phyloP scores from a whole-genome alignment of 2,797 vertebrate genomes.

The Mus spretus region DNA sequence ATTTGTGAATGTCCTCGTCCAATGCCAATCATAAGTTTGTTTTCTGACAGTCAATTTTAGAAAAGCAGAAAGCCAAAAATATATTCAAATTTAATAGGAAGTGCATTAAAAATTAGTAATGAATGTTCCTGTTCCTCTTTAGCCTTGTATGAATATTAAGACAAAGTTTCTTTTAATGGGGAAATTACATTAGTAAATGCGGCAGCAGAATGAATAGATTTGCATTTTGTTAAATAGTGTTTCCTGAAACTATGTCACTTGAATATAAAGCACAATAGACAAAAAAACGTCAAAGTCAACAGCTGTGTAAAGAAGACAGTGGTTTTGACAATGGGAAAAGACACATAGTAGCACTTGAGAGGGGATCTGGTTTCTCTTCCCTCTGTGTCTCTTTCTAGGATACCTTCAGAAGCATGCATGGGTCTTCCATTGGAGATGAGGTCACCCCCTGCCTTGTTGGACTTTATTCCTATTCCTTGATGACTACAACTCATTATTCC shows the following conservation, averaged over 20 bases:
- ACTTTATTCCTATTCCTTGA: not conserved
- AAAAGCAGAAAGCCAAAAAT: constrained; percentile 79
- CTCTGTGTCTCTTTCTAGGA: not conserved
- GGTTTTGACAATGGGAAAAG: no score
- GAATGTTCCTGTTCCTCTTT: constrained; percentile 84
- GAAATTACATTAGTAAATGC: constrained; percentile 84
- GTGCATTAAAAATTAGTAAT: constrained; percentile 85
- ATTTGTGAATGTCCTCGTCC: constrained; percentile 47
- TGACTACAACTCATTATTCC: not conserved
- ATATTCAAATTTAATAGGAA: constrained; percentile 83
- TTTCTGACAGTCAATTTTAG: constrained; percentile 80
- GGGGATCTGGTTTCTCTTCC: not conserved
- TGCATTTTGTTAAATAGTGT: constrained; percentile 84
- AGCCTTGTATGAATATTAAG: constrained; percentile 84
- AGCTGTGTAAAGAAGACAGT: not conserved
- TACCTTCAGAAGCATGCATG: not conserved
- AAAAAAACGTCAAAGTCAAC: constrained; percentile 48
- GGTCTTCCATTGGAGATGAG: not conserved
- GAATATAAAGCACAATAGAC: constrained; percentile 80
- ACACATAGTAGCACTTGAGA: no score
- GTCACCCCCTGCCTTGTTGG: not conserved
- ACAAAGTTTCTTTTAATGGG: constrained; percentile 83
- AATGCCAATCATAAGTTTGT: constrained; percentile 78
- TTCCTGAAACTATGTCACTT: constrained; percentile 81
- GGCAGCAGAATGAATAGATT: constrained; percentile 82